These are phyloP conservation scores for Macropodus opercularis DNA, from an alignment of 2,797 vertebrate species.

Conservation along the genomic window DNA sequence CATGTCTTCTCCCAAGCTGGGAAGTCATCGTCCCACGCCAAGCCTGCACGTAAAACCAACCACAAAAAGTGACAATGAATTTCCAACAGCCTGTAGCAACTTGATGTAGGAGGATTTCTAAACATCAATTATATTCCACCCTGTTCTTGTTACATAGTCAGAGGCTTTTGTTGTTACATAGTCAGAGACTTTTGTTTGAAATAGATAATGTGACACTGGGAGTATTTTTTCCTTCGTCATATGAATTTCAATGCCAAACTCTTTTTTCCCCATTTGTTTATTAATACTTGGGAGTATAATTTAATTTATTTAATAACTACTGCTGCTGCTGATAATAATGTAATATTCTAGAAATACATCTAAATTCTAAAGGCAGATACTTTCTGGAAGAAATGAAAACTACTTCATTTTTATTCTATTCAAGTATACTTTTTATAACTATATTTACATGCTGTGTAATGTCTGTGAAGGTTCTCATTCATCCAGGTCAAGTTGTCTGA, in stretches of 20 bases:
- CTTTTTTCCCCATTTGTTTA: not conserved
- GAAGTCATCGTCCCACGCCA: constrained; percentile 96
- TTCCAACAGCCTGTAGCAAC: constrained; percentile 32
- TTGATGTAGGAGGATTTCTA: constrained; percentile 8
- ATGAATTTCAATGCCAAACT: not conserved
- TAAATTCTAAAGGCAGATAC: no score
- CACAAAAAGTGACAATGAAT: constrained; percentile 19
- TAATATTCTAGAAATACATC: no score
- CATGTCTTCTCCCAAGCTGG: constrained; percentile 82
- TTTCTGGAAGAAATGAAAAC: no score
- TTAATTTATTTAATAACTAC: no score
- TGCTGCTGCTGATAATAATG: no score
- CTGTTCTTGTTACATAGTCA: constrained; percentile 25
- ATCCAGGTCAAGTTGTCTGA: no score
- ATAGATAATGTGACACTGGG: not conserved
- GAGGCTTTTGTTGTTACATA: no score
- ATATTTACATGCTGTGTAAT: no score
- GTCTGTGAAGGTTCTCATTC: no score
- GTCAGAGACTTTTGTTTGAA: constrained; percentile 5
- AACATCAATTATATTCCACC: constrained; percentile 22
- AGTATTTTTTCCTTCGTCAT: not conserved
- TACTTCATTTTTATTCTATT: no score
- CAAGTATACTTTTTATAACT: no score
- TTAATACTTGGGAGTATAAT: not conserved
- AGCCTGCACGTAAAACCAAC: constrained; percentile 76